Base-by-base conservation (phyloP, 2,797 vertebrate species). In the Rhadinocentrus ornatus region DNA sequence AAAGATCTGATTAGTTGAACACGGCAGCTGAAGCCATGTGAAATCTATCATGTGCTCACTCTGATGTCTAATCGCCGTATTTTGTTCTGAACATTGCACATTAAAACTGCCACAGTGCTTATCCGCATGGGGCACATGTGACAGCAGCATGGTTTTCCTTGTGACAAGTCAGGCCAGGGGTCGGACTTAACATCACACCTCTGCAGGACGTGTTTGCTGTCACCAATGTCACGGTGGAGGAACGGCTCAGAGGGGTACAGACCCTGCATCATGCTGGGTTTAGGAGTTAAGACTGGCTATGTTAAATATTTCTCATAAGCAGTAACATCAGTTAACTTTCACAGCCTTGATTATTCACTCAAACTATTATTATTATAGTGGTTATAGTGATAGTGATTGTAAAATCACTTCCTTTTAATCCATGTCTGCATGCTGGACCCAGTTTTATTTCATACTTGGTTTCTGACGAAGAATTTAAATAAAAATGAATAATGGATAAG, bases 141-240 rank as follows among this genome's bases (percentile, higher is more conserved):
- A 91, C 71, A 3, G 81, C 70, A 29, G 58, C 22, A 29, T 48
- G 80, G 69, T 13, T 37, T 31, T 69, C 84, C 86, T 88, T 84
- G 86, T 88, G 86, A 88, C 60, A 16, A 62, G 56, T 55, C 67
- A 46, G 57, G 69, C 62, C 56, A 29, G 4, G 35, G n/a, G 34
- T 67, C 18, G 37, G 71, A 73, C 83, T 52, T 75, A 67, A 78
- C 70, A 62, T 62, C 1, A 1, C 29, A 18, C 46, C 20, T 53
- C 41, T 9, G 4, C 60, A 4, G 34, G 56, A 44, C 15, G 34
- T 46, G 54, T 39, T 55, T 18, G 62, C 59, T 20, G 53, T 69
- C 73, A 61, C 37, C 66, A 1, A 63, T 46, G 22, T 60, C 50
- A 3, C 18, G 0, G 32, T 0, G 22, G n/a, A 44, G 82, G 22